Percentiles rank a stretch among this genome's conserved stretches.
These are phyloP conservation scores for Cotesia vestalis DNA, from an alignment of 1,140 invertebrate species.

Conservation along the genomic window DNA sequence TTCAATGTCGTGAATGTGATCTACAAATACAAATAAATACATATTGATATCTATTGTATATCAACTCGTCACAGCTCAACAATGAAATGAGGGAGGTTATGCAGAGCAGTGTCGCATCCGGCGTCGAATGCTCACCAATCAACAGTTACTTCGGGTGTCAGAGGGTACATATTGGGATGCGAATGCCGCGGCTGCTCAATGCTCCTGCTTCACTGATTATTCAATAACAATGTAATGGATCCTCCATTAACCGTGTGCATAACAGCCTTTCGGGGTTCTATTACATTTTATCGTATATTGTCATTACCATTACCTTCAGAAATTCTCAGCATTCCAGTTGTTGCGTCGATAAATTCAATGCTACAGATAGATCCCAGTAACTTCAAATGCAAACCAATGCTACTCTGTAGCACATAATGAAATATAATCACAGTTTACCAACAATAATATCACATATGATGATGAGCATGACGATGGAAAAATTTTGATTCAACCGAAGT, in stretches of 20 bases:
- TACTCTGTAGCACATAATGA: no score
- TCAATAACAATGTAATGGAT: conserved; percentile 43
- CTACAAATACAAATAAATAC: conserved; percentile 18
- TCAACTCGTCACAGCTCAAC: conserved; percentile 21
- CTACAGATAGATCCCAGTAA: no score
- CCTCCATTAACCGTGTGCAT: conserved; percentile 29
- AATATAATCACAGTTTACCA: no score
- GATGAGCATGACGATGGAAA: no score
- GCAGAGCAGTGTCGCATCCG: background rate
- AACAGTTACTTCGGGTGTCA: conserved; percentile 22
- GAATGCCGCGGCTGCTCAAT: conserved; percentile 25
- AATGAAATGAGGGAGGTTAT: conserved; percentile 20
- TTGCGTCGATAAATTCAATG: background rate
- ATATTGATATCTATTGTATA: conserved; percentile 16
- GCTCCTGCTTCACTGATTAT: conserved; percentile 37
- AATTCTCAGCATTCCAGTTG: conserved; percentile 7
- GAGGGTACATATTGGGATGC: no score
- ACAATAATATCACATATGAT: no score
- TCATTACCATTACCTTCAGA: conserved; percentile 20
- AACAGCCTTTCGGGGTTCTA: conserved; percentile 26
- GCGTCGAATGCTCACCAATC: conserved; percentile 40
- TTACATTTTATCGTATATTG: conserved; percentile 37
- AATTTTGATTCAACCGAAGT: no score
- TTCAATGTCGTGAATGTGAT: no score
- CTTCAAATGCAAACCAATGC: no score